A percentile compares a stretch with the other conserved stretches of the same genome.
These are phyloP conservation scores for Stenchaetothrips biformis DNA, from an alignment of 2,888 invertebrate species.

Conservation along the genomic window DNA sequence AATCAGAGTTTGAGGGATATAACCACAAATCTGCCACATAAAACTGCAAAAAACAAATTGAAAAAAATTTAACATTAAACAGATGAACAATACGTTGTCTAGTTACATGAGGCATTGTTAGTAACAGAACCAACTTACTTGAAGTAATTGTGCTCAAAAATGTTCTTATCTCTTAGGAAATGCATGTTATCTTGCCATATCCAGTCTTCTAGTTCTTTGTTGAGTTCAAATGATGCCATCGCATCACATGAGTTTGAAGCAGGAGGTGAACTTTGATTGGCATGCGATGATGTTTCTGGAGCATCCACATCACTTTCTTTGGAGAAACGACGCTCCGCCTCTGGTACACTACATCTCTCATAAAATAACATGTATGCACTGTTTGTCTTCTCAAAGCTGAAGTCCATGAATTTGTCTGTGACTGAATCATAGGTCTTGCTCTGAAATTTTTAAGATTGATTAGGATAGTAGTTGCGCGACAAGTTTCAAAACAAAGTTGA, in stretches of 20 bases:
- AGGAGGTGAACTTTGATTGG: conserved; percentile 30
- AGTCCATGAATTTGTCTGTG: conserved; percentile 95
- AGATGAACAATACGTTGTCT: not conserved
- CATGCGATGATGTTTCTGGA: conserved; percentile 38
- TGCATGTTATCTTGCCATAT: conserved; percentile 97
- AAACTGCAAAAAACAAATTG: conserved; percentile 57
- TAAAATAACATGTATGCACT: conserved; percentile 97
- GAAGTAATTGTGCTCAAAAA: conserved; percentile 93
- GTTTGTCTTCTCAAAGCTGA: conserved; percentile 95
- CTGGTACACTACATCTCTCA: conserved; percentile 63
- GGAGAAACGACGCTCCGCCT: conserved; percentile 43
- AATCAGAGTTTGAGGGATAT: conserved; percentile 82
- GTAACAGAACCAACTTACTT: conserved; percentile 41
- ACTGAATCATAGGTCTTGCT: conserved; percentile 96
- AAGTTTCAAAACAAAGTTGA: too few relatives aligned
- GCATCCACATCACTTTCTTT: conserved; percentile 41
- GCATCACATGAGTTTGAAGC: not conserved
- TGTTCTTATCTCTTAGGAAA: conserved; percentile 90
- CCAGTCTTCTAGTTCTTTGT: conserved; percentile 84
- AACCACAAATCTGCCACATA: conserved; percentile 94
- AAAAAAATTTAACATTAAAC: conserved; percentile 29
- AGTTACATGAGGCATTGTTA: not conserved
- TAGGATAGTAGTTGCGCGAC: too few relatives aligned
- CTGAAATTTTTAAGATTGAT: conserved; percentile 48
- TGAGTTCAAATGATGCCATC: conserved; percentile 54